These are phyloP conservation scores for Tautogolabrus adspersus DNA, from an alignment of 2,113 vertebrate species.

Conservation along the genomic window DNA sequence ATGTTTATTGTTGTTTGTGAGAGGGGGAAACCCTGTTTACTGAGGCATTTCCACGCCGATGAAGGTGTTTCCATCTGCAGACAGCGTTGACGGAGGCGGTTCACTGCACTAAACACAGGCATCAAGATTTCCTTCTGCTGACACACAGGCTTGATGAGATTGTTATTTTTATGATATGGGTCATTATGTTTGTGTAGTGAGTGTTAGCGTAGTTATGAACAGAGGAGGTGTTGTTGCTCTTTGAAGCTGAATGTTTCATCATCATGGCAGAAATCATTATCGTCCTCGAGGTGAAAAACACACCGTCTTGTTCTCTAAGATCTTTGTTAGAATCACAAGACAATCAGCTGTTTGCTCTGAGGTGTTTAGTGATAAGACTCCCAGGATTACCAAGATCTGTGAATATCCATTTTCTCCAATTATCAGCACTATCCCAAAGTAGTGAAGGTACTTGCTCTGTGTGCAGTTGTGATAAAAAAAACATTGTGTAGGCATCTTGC, in stretches of 20 bases:
- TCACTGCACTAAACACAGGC: constrained; percentile 2
- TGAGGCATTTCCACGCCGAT: background rate
- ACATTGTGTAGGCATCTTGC: too few relatives aligned
- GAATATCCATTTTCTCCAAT: too few relatives aligned
- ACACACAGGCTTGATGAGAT: constrained; percentile 1
- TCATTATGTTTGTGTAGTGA: constrained; percentile 10
- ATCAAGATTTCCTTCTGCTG: background rate
- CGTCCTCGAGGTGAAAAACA: background rate
- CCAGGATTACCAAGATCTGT: too few relatives aligned
- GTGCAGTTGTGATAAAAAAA: too few relatives aligned
- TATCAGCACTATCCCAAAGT: too few relatives aligned
- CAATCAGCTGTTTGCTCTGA: background rate
- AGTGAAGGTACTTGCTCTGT: too few relatives aligned
- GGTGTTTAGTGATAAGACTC: too few relatives aligned
- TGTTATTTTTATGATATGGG: constrained; percentile 9
- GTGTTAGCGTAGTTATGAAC: constrained; percentile 9
- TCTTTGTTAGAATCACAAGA: background rate
- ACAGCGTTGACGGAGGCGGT: background rate
- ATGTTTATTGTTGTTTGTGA: background rate
- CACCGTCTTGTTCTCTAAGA: background rate
- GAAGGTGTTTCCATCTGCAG: constrained; percentile 6
- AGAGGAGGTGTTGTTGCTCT: background rate
- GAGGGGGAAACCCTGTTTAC: background rate
- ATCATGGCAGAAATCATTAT: constrained; percentile 2
- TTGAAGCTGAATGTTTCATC: constrained; percentile 14